Evolutionary conservation across 2,888 invertebrate species (phyloP), one percentile per base, ranked within the genome.

Genomic region (Pinctada fucata): DNA sequence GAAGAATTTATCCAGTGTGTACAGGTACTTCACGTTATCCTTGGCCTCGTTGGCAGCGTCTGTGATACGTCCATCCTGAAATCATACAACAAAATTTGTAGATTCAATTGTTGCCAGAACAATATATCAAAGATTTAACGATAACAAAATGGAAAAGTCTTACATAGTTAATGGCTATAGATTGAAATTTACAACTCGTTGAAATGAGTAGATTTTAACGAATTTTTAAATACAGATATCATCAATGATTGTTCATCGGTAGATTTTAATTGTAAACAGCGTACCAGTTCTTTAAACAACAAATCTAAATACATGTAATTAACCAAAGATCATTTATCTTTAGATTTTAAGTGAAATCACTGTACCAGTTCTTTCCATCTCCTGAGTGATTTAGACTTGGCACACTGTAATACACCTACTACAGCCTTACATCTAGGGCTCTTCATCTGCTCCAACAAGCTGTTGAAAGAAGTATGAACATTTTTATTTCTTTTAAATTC

Each of bases 11-110:
- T 98, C 98, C 94, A 98, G 95, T 0, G 97, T 96, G 91, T 96
- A 96, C 79, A 98, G 97, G 88, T 97, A 98, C 91, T 97, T 98
- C 0, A 98, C 97, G 90, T 98, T 99, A 92, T 98, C 98, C 86
- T 97, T 96, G 0, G 98, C 97, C 92, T 99, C 98, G 90, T 97
- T 98, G 91, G 97, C 97, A 90, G 97, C 97, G 91, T 97, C 97
- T 0, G 97, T 97, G 50, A 98, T 97, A 91, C 97, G 97, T 79
- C 96, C 95, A 91, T 98, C 98, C 91, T 92, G 83, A 0, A 82
- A 77, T 31, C 65, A 76, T 67, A 47, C 8, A 69, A 49, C 0
- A 64, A 51, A 31, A 58, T 75, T 58, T 49, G 31, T 31, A 31
- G 31, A 31, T 31, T 31, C 31, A 0, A 31, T 31, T 1, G 31